These are phyloP conservation scores for Tadarida brasiliensis DNA, from an alignment of 2,797 vertebrate genomes.

Conservation along the genomic window DNA sequence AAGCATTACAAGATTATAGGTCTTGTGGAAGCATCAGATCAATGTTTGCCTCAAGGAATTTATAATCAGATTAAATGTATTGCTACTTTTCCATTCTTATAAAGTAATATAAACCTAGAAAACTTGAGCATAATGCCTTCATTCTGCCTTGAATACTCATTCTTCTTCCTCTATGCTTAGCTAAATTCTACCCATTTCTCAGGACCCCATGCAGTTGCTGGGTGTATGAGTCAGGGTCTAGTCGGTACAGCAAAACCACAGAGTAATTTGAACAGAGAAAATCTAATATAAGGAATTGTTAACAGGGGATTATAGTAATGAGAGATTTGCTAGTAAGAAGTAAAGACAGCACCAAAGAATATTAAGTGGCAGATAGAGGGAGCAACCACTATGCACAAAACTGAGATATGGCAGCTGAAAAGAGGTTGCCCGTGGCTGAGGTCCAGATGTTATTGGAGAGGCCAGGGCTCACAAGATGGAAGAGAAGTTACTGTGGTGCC, in stretches of 20 bases:
- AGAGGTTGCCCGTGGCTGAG: background rate
- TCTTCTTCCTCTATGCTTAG: background rate
- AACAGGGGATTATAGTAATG: background rate
- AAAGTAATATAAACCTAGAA: background rate
- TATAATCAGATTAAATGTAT: background rate
- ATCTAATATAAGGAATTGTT: background rate
- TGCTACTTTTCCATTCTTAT: background rate
- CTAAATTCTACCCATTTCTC: background rate
- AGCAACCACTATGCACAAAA: background rate
- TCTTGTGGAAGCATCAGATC: background rate
- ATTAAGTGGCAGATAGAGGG: background rate
- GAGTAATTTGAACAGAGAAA: background rate
- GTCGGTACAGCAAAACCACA: background rate
- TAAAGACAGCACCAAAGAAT: background rate
- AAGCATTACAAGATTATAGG: background rate
- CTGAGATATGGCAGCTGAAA: background rate
- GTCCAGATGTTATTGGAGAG: background rate
- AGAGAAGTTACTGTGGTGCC: background rate
- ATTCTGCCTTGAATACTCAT: background rate
- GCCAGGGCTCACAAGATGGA: background rate
- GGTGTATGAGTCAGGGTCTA: background rate
- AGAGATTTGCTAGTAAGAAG: background rate
- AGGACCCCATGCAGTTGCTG: background rate
- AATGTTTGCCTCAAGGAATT: background rate
- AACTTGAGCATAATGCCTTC: background rate